phyloP scores from a whole-genome alignment of 2,797 vertebrate species.

The Phylloscopus collybita region DNA sequence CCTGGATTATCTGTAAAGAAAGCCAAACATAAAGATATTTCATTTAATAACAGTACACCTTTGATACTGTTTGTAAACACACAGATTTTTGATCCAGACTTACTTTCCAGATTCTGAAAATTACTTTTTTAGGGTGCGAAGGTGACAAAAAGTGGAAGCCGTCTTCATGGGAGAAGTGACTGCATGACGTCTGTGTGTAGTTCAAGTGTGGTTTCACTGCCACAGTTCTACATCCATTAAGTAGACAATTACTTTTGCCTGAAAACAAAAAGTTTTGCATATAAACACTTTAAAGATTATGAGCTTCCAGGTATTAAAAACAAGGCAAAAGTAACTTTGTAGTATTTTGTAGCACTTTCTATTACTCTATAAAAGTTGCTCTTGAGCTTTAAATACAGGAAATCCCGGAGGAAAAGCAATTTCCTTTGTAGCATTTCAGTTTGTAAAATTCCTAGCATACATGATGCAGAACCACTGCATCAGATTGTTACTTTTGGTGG shows the following conservation, averaged over 20 bases:
- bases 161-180: neutral
- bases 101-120: neutral
- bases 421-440: neutral
- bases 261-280: neutral
- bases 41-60: neutral
- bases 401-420: neutral
- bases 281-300: neutral
- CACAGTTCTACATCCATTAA: neutral
- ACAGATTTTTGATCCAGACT: neutral
- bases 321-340: neutral
- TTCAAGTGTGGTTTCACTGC: neutral
- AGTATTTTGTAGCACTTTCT: neutral
- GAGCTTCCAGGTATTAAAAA: neutral
- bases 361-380: neutral
- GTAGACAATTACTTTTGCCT: neutral
- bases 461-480: neutral
- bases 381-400: neutral
- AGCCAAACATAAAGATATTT: neutral
- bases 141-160: neutral
- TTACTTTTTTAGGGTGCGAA: neutral
- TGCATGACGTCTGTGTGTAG: neutral
- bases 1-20: neutral
- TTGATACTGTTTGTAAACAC: neutral
- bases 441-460: neutral
- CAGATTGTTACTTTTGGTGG: neutral